Conservation (phyloP, 1,140 invertebrate genomes). For the Branchinecta lindahli region DNA sequence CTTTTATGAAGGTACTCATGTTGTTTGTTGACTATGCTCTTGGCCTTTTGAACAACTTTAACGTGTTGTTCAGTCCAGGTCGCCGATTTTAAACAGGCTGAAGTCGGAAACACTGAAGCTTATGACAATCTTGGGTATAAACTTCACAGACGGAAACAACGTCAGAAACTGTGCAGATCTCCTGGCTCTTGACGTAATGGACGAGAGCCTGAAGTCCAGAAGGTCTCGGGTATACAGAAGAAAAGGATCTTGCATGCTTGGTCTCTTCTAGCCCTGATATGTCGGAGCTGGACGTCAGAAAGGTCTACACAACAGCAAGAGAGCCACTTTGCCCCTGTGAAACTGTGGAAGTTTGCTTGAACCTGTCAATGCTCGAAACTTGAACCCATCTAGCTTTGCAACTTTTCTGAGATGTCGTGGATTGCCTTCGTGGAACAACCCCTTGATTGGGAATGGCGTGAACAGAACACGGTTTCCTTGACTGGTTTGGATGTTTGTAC, state of each 20-base stretch:
- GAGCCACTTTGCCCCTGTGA: not conserved
- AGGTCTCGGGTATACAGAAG: not conserved
- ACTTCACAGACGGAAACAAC: not conserved
- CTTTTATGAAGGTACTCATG: not conserved
- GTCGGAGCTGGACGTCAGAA: not conserved
- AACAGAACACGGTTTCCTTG: not conserved
- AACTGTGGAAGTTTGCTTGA: not conserved
- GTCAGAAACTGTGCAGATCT: not conserved
- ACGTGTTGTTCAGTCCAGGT: not conserved
- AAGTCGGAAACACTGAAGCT: not conserved
- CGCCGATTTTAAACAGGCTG: not conserved
- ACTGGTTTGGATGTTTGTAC: not conserved
- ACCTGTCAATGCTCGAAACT: constrained; percentile 8
- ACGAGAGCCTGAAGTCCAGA: not conserved
- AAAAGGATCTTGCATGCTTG: not conserved
- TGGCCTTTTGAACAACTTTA: not conserved
- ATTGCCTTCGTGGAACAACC: not conserved
- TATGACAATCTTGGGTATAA: not conserved
- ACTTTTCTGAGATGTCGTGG: not conserved
- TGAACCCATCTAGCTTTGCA: not conserved
- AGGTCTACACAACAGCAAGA: constrained; percentile 8
- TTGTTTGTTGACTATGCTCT: constrained; percentile 4
- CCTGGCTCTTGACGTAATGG: not conserved
- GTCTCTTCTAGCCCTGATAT: not conserved
- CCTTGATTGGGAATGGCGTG: not conserved